Evolutionary conservation across 2,888 invertebrate species (phyloP), one percentile per base, ranked within the genome.

Genomic region (Schizotus pectinicornis): DNA sequence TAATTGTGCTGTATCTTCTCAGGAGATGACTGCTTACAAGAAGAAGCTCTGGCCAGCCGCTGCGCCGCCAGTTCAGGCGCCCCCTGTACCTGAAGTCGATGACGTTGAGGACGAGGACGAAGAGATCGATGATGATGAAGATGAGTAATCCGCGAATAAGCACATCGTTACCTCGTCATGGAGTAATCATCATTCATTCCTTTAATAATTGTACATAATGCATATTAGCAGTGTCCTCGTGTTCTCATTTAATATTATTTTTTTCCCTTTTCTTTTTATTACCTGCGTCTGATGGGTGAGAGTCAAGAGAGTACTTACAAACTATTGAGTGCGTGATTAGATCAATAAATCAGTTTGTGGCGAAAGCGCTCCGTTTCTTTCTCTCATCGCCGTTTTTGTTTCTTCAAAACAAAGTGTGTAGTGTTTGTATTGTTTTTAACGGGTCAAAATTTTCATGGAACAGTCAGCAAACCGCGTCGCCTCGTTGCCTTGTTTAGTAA

Each of bases 11-110:
- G 67, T 67, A 67, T 62, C 14, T 67, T 67, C 61, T 81, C 81
- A 92, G 92, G 92, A 92, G 83, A 91, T 91, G 89, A 90, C 90
- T 61, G 91, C 90, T 49, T 92, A 92, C 82, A 92, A 92, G 81
- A 91, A 91, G 81, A 88, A 88, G 56, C 83, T 83, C 67, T 83
- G 82, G 47, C 75, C 83, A 64, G 75, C 74, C 64, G 71, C 71
- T 38, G 36, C 53, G 49, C 61, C 81, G 79, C 67, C 79, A 78
- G 68, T 83, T 79, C 80, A 79, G 65, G 83, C 83, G 64, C 82
- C 81, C 69, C 79, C 82, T 9, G 86, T 85, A 65, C 85, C 84
- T 58, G 87, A 87, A 48, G 85, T 84, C 47, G 87, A 86, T 52
- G 88, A 86, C 56, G 86, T 81, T 11, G 88, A 87, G 32, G 88